Conservation (phyloP, 2,888 invertebrate species). For the Gymnoscelis rufifasciata region DNA sequence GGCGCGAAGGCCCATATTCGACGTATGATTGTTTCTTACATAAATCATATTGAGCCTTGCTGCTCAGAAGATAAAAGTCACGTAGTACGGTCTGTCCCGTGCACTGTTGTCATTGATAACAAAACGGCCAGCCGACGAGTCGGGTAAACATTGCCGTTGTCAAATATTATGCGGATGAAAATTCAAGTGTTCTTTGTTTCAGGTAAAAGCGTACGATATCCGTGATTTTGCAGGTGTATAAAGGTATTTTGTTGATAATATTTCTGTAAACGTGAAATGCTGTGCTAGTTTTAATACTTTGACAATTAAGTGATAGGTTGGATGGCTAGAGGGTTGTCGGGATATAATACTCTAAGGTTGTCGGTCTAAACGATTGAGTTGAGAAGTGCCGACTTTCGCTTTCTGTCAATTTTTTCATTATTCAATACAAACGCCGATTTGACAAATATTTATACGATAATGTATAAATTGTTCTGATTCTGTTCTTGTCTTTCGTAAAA, state of each 20-base stretch:
- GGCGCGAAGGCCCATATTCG: conserved; percentile 38
- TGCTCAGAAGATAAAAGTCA: conserved; percentile 55
- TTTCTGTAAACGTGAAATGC: no score
- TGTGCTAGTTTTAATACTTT: no score
- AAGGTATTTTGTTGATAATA: neutral
- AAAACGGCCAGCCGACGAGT: conserved; percentile 50
- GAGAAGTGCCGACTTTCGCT: no score
- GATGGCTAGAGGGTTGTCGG: no score
- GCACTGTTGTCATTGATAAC: conserved; percentile 64
- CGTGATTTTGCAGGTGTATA: conserved; percentile 12
- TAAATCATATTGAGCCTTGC: conserved; percentile 58
- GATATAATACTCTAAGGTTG: no score
- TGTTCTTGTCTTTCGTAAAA: no score
- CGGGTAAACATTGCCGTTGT: conserved; percentile 64
- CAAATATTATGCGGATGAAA: conserved; percentile 66
- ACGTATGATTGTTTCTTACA: conserved; percentile 52
- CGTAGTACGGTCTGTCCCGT: conserved; percentile 23
- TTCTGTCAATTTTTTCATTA: no score
- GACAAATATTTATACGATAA: no score
- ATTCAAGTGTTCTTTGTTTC: conserved; percentile 60
- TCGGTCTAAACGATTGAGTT: no score
- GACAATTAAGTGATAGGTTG: no score
- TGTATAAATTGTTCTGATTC: no score
- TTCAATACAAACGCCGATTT: no score
- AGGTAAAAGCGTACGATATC: conserved; percentile 33